phyloP scores from a whole-genome alignment of 2,113 vertebrate species.

The Cinclus cinclus region DNA sequence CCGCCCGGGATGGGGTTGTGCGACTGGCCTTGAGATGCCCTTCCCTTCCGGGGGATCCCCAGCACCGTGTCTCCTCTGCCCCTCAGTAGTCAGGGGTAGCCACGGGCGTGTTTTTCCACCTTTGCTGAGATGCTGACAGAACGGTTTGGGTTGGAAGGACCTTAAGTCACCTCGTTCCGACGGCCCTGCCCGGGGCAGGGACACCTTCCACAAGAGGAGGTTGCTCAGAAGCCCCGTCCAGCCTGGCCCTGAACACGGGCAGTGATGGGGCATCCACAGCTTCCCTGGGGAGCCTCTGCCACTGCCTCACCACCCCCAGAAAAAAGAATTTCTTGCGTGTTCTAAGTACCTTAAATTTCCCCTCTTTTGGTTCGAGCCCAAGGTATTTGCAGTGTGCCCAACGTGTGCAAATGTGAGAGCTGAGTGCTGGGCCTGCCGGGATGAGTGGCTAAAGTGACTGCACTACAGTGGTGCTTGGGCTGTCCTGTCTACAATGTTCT shows the following conservation, averaged over 20 bases:
- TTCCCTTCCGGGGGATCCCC: neutral
- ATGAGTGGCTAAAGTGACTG: too few species aligned
- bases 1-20: neutral
- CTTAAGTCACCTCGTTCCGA: too few species aligned
- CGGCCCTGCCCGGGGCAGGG: rapidly evolving
- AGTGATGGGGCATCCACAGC: neutral
- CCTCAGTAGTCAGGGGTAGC: neutral
- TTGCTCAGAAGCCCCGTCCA: neutral
- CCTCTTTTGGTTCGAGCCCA: neutral
- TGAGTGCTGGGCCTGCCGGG: neutral
- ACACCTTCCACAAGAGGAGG: neutral
- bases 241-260: neutral
- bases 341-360: neutral
- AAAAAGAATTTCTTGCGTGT: neutral
- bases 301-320: too few species aligned
- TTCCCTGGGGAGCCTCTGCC: too few species aligned
- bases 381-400: rapidly evolving
- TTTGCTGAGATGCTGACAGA: neutral
- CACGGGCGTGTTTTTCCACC: rapidly evolving
- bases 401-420: neutral
- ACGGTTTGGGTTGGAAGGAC: too few species aligned
- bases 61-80: rapidly evolving
- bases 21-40: neutral
- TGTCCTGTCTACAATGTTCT: neutral
- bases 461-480: rapidly evolving